Percentiles rank a stretch among this genome's conserved stretches.
Evolutionary conservation across 1,140 invertebrate species (phyloP).

Genomic region (Zophobas morio): DNA sequence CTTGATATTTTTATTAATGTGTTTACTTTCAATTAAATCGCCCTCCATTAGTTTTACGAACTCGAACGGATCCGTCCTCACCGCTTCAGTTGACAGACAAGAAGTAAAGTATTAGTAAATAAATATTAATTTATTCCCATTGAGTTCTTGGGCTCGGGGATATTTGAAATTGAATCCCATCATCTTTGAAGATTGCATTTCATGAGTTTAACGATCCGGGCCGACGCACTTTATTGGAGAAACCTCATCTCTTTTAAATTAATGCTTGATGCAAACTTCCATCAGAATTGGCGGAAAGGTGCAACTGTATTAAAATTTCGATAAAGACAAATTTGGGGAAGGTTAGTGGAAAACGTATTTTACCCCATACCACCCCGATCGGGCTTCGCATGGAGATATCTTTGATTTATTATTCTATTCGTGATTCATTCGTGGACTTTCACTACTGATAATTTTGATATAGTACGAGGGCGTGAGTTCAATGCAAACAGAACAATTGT

Average conservation of each 20-base stretch:
- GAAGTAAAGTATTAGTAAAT: constrained; percentile 44
- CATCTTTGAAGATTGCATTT: constrained; percentile 54
- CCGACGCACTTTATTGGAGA: constrained; percentile 52
- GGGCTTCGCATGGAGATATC: constrained; percentile 23
- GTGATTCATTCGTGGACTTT: constrained; percentile 26
- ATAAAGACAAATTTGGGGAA: constrained; percentile 23
- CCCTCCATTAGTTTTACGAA: constrained; percentile 26
- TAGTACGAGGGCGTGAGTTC: constrained; percentile 13
- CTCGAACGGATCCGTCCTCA: background rate
- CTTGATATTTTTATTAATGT: constrained; percentile 18
- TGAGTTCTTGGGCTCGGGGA: constrained; percentile 47
- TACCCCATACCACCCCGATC: background rate
- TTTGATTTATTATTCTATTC: constrained; percentile 9
- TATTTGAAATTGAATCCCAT: constrained; percentile 55
- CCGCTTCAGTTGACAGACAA: constrained; percentile 26
- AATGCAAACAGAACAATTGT: constrained; percentile 9
- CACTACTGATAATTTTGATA: constrained; percentile 34
- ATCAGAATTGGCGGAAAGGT: constrained; percentile 25
- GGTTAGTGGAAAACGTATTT: constrained; percentile 28
- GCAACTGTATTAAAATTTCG: constrained; percentile 24
- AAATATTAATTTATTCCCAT: constrained; percentile 54
- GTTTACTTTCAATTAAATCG: constrained; percentile 40
- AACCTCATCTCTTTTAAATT: constrained; percentile 52
- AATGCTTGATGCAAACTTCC: constrained; percentile 43
- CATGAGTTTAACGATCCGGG: constrained; percentile 51